These are phyloP conservation scores for Dendrolimus punctatus DNA, from an alignment of 1,140 invertebrate genomes.

Conservation along the genomic window DNA sequence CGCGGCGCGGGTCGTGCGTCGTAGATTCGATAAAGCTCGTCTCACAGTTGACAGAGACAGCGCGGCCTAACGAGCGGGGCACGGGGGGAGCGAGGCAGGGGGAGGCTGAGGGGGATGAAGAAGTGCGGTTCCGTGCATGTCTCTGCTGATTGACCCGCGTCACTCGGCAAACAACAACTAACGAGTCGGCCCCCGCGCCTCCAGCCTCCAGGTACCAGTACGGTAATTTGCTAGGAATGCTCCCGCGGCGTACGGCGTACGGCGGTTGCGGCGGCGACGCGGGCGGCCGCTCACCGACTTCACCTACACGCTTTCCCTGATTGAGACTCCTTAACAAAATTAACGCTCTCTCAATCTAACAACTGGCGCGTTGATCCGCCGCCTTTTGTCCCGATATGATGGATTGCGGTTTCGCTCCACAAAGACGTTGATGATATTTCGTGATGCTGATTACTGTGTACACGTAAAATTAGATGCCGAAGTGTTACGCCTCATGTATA, in stretches of 20 bases:
- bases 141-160: conserved; percentile 77
- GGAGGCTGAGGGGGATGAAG: conserved; percentile 56
- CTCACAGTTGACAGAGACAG: conserved; percentile 65
- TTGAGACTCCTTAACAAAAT: conserved; percentile 70
- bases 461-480: conserved; percentile 40
- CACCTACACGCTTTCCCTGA: conserved; percentile 59
- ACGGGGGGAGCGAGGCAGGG: conserved; percentile 21
- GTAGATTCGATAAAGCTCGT: conserved; percentile 70
- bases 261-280: too few relatives aligned
- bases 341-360: conserved; percentile 63
- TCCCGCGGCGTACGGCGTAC: conserved; percentile 33
- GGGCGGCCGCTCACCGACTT: conserved; percentile 43
- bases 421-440: conserved; percentile 54
- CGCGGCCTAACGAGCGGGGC: conserved; percentile 61
- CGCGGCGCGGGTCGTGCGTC: conserved; percentile 63
- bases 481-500: conserved; percentile 22
- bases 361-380: conserved; percentile 46
- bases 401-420: conserved; percentile 54
- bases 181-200: conserved; percentile 70
- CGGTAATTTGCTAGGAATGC: conserved; percentile 61
- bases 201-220: conserved; percentile 32
- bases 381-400: conserved; percentile 65
- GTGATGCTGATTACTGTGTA: conserved; percentile 54
- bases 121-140: conserved; percentile 78
- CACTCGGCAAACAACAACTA: conserved; percentile 71